Conservation (phyloP, 2,888 invertebrate species). For the Amiota communis region DNA sequence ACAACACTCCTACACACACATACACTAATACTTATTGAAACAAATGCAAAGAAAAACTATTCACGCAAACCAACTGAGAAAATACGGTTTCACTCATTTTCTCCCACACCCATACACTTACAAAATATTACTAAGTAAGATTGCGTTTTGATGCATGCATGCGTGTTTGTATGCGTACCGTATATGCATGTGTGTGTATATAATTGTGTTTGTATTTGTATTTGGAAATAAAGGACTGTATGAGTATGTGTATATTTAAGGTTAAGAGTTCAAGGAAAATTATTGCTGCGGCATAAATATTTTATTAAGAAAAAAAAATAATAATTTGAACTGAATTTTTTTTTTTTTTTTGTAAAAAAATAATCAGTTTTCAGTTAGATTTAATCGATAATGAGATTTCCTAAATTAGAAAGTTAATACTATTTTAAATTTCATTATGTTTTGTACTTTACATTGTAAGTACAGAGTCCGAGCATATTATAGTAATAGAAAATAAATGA, state of each 20-base stretch:
- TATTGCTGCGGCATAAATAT: conserved; percentile 42
- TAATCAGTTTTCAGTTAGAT: too few relatives aligned
- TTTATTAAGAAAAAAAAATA: conserved; percentile 35
- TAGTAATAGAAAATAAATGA: too few relatives aligned
- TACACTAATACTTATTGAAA: neutral
- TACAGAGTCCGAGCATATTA: too few relatives aligned
- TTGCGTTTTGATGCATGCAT: neutral
- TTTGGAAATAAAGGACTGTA: too few relatives aligned
- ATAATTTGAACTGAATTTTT: too few relatives aligned
- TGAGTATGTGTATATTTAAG: conserved; percentile 28
- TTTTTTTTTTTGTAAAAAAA: too few relatives aligned
- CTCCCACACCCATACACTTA: neutral
- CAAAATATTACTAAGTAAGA: neutral
- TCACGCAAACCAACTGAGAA: neutral
- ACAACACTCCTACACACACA: neutral
- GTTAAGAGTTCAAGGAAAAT: conserved; percentile 42
- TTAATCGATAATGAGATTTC: too few relatives aligned
- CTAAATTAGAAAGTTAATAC: too few relatives aligned
- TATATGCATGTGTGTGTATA: conserved; percentile 5
- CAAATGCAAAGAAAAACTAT: neutral
- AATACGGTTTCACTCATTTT: neutral
- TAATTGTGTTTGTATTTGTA: neutral
- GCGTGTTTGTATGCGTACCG: conserved; percentile 3
- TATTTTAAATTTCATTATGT: too few relatives aligned
- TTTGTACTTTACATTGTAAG: too few relatives aligned